Evolutionary conservation across 64 coral and sea anemone genomes (phyloP).

Genomic region (Actinia tenebrosa): DNA sequence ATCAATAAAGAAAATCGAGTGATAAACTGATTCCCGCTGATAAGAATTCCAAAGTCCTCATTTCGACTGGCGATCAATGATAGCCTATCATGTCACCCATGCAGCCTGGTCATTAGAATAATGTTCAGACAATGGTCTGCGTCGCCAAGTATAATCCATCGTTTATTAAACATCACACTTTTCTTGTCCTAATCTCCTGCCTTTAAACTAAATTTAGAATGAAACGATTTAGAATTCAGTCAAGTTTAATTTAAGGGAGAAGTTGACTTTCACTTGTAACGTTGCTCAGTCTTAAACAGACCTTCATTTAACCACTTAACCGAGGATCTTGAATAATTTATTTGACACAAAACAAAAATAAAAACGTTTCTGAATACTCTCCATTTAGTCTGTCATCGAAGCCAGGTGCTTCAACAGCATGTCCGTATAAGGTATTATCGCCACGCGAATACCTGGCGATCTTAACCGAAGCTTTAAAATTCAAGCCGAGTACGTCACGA

Average conservation of each 20-base stretch:
- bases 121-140: conserved; percentile 5
- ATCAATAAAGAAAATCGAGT: background rate
- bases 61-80: background rate
- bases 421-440: background rate
- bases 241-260: too few species aligned
- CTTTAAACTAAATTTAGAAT: too few species aligned
- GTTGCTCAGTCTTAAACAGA: too few species aligned
- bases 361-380: background rate
- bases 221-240: too few species aligned
- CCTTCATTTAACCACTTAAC: too few species aligned
- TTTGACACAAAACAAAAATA: background rate
- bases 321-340: background rate
- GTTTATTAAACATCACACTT: background rate
- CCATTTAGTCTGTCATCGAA: background rate
- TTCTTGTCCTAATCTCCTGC: too few species aligned
- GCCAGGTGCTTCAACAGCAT: background rate
- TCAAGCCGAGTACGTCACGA: conserved; percentile 12
- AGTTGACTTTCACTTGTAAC: too few species aligned
- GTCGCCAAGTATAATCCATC: background rate
- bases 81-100: background rate
- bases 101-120: background rate
- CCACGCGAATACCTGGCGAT: conserved; percentile 1
- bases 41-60: background rate
- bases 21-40: background rate
- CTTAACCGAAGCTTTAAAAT: background rate